Evolutionary conservation across 2,797 vertebrate genomes (phyloP).

Genomic region (Spatula clypeata): DNA sequence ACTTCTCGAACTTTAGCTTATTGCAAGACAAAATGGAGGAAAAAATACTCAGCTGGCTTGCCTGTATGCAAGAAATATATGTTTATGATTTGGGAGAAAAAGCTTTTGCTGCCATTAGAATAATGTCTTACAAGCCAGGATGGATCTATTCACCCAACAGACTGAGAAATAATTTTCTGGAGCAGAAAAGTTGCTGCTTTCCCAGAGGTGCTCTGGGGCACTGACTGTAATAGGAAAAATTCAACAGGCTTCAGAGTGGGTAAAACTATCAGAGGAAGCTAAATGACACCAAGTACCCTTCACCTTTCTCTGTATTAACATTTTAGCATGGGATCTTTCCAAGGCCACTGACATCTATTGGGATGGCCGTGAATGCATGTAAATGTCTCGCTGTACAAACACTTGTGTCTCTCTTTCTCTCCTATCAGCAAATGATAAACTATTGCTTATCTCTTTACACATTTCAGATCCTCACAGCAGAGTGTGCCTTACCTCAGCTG

Average conservation of each 20-base stretch:
- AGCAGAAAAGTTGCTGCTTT: conserved; percentile 15
- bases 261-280: background rate
- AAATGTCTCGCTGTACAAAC: background rate
- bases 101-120: background rate
- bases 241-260: background rate
- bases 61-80: background rate
- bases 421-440: background rate
- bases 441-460: conserved; percentile 28
- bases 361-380: background rate
- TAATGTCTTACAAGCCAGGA: background rate
- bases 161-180: conserved; percentile 29
- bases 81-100: conserved; percentile 19
- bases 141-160: background rate
- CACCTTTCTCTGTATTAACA: background rate
- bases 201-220: background rate
- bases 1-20: background rate
- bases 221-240: background rate
- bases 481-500: conserved; percentile 93
- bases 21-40: background rate
- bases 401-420: background rate
- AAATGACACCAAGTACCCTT: background rate
- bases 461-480: conserved; percentile 96
- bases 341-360: background rate
- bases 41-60: background rate
- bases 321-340: background rate